Conservation (phyloP, 2,888 invertebrate genomes). For the Drosophila subsilvestris region DNA sequence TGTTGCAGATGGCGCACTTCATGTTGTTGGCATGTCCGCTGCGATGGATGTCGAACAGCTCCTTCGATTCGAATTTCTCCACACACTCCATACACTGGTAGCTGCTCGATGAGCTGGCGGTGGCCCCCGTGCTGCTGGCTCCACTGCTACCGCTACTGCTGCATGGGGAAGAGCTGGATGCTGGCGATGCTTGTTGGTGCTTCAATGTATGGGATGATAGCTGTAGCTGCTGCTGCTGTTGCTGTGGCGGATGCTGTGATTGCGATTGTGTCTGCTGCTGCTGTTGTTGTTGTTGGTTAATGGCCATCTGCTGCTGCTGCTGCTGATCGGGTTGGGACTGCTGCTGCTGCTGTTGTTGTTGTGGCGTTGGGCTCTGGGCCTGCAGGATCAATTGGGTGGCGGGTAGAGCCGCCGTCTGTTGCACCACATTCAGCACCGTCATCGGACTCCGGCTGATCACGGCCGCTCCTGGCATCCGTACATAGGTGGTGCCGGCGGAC, state of each 20-base stretch:
- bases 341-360: conserved; percentile 41
- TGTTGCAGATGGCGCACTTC: conserved; percentile 84
- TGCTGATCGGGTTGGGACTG: conserved; percentile 36
- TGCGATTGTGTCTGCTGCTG: conserved; percentile 50
- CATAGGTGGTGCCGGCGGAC: conserved; percentile 73
- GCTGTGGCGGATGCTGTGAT: conserved; percentile 38
- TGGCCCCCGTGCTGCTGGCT: conserved; percentile 32
- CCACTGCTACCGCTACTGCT: conserved; percentile 28
- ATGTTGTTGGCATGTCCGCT: conserved; percentile 84
- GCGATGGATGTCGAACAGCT: conserved; percentile 83
- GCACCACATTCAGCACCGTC: conserved; percentile 80
- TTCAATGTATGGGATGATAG: conserved; percentile 27
- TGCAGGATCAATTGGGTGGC: conserved; percentile 78
- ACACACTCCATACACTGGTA: conserved; percentile 83
- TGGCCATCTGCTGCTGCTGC: conserved; percentile 39
- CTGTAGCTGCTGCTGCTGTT: conserved; percentile 32
- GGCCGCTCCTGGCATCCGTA: conserved; percentile 80
- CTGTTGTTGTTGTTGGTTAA: conserved; percentile 51
- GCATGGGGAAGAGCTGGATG: conserved; percentile 23
- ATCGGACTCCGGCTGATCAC: conserved; percentile 80
- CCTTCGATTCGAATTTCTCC: conserved; percentile 83
- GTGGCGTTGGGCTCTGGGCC: conserved; percentile 47
- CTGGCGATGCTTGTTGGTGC: conserved; percentile 23
- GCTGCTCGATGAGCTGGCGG: conserved; percentile 60
- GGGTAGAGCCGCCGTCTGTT: conserved; percentile 61